Base-by-base conservation (phyloP, 1,140 invertebrate genomes). In the Drosophila elegans region DNA sequence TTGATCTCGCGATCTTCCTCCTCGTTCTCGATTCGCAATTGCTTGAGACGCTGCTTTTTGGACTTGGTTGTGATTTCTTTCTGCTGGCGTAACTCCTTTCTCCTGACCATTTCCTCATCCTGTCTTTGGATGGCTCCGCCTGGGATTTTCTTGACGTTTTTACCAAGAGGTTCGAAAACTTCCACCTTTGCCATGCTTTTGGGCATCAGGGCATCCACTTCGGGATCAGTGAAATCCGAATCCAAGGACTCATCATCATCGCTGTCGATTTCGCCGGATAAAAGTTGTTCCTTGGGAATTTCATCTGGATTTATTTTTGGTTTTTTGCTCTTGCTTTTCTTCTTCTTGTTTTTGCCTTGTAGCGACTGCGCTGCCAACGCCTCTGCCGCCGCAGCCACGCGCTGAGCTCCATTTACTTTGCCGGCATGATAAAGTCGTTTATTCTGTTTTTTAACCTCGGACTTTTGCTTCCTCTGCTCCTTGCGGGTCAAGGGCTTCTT, bases 1-100 rank as follows among this genome's bases (percentile, higher is more conserved):
- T 95, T 95, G 12, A 98, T 97, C 45, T 95, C 93, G 77, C 93
- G 94, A 63, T 98, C 97, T 92, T 98, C 97, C 16, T 95, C 94
- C 48, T 95, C 93, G 93, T 97, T 97, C 0, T 95, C 96, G 78
- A 96, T 90, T 12, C 94, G 67, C 11, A 97, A 88, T 75, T 95
- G 94, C 74, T 94, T 94, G 54, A 94, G 94, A 69, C 96, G 93
- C 71, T 94, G 91, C 60, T 94, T 94, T 68, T 94, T 91, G 83
- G 94, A 94, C 74, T 94, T 91, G 62, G 93, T 93, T 64, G 94
- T 61, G 36, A 95, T 76, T 83, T 94, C 93, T 51, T 93, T 91
- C 55, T 93, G 90, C 53, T 92, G 79, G 41, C 92, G 91, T 54
- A 93, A 89, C 68, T 94, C 93, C 16, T 78, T 92, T 49, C 90